Base-by-base conservation (phyloP, 2,797 vertebrate species). In the Apodemus agrarius region DNA sequence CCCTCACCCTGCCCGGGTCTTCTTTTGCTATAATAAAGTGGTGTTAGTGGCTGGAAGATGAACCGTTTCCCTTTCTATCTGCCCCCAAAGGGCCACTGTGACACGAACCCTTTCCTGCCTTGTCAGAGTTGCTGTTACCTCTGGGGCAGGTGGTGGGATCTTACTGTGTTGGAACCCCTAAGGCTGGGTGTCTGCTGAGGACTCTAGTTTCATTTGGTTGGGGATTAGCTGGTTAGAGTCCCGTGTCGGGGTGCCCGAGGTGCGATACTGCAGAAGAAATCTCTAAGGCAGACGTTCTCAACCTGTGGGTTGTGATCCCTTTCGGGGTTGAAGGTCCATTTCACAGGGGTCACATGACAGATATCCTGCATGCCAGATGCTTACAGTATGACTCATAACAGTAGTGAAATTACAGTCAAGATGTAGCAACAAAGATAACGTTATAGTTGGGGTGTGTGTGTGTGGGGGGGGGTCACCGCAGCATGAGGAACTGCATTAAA, bases 231-330 rank as follows among this genome's bases (percentile, higher is more conserved):
- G 29, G 65, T 14, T 59, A 59, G 83, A 63, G 24, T 57, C 26
- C 12, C 0, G 0, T 10, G 63, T 59, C 0, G 79, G 63, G 52
- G 72, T 59, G 72, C 24, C 10, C 5, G 40, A 19, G 5, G 2
- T 0, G 2, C 37, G 26, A 24, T 34, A 29, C 19, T 52, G 72
- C 78, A 5, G n/a, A 69, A 40, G 43, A 57, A 19, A 37, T 83
- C 11, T 34, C 46, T 34, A 80, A 57, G 57, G n/a, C 17, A 10
- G 54, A n/a, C 34, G 54, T 83, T 83, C 80, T 83, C 57, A 61
- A 40, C 80, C 14, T 40, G 57, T 40, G 57, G 14, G 16, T 16
- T 67, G 31, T 34, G 31, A 67, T 67, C 31, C 65, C 65, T 67
- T 16, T 34, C 4, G 13, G 65, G 31, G 65, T 17, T n/a, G 6